phyloP scores from a whole-genome alignment of 2,113 vertebrate genomes.

The Thunnus maccoyii region DNA sequence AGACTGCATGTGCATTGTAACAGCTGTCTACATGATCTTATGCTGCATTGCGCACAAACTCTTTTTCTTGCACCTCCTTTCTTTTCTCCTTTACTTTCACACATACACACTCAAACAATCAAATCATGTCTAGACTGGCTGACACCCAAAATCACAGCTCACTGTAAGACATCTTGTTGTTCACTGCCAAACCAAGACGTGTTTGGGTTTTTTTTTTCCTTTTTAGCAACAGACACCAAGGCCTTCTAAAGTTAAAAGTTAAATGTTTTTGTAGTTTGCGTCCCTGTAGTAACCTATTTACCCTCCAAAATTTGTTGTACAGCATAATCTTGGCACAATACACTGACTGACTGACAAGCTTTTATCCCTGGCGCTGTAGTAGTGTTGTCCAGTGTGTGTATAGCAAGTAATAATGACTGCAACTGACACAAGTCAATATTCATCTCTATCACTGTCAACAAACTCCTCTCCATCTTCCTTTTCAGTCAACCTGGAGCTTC shows the following conservation, averaged over 20 bases:
- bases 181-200: neutral
- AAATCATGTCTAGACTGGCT: slow-evolving; percentile 50
- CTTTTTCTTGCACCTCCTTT: neutral
- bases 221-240: neutral
- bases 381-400: slow-evolving; percentile 14
- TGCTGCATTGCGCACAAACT: slow-evolving; percentile 1
- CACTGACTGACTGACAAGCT: slow-evolving; percentile 5
- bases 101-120: slow-evolving; percentile 8
- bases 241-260: neutral
- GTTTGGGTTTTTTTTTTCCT: neutral
- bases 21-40: neutral
- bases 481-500: neutral
- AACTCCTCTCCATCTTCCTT: slow-evolving; percentile 1
- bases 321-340: neutral
- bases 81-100: slow-evolving; percentile 8
- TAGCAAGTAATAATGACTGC: slow-evolving; percentile 1
- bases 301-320: neutral
- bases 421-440: slow-evolving; percentile 45
- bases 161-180: slow-evolving; percentile 33
- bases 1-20: neutral
- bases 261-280: neutral
- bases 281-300: neutral
- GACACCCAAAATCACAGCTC: slow-evolving; percentile 44
- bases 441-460: slow-evolving; percentile 38
- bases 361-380: neutral